These are phyloP conservation scores for Brachionus rubens DNA, from an alignment of 1,140 invertebrate genomes.

Conservation along the genomic window DNA sequence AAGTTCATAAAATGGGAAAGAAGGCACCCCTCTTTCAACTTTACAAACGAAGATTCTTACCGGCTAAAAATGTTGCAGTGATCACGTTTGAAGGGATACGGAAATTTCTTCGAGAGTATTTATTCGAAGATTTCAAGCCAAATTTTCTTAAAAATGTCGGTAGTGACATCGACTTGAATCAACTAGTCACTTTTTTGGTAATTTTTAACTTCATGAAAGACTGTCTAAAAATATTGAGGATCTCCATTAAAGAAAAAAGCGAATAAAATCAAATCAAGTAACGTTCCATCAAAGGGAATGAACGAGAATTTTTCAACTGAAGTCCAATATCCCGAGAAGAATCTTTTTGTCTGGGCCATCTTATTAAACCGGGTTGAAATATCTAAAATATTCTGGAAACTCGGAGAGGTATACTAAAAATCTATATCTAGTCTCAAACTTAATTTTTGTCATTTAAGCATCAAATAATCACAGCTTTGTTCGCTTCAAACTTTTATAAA, in stretches of 20 bases:
- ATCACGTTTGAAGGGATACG: slow-evolving; percentile 6
- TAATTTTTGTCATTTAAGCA: neutral
- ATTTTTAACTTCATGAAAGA: too few relatives aligned
- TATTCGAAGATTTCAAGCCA: slow-evolving; percentile 35
- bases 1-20: neutral
- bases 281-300: neutral
- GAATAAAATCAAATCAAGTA: slow-evolving; percentile 7
- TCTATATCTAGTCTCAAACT: neutral
- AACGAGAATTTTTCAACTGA: slow-evolving; percentile 7
- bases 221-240: neutral
- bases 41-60: slow-evolving; percentile 46
- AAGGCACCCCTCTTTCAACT: slow-evolving; percentile 45
- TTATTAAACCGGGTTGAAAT: slow-evolving; percentile 55
- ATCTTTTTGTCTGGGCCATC: slow-evolving; percentile 58
- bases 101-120: slow-evolving; percentile 8
- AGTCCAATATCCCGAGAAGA: slow-evolving; percentile 52
- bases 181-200: slow-evolving; percentile 28
- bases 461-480: slow-evolving; percentile 52
- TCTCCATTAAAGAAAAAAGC: slow-evolving; percentile 13
- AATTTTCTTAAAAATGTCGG: slow-evolving; percentile 4
- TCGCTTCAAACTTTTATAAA: slow-evolving; percentile 53
- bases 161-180: neutral
- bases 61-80: neutral
- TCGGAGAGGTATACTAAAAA: slow-evolving; percentile 49
- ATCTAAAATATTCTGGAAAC: slow-evolving; percentile 55